These are phyloP conservation scores for Ptilorrhoa leucosticta DNA, from an alignment of 2,113 vertebrate genomes.

Conservation along the genomic window DNA sequence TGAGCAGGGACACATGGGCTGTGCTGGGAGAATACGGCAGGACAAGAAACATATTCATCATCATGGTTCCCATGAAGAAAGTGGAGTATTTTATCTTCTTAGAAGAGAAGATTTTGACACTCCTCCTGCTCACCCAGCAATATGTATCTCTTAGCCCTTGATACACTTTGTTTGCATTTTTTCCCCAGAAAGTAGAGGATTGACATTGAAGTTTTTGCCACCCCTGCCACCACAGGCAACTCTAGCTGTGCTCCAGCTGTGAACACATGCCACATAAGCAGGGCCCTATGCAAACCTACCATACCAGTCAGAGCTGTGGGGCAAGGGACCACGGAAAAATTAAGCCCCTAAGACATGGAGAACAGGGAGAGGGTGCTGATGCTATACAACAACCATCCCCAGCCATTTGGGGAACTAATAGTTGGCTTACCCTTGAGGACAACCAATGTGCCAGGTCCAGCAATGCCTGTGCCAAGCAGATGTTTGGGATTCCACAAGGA, in stretches of 20 bases:
- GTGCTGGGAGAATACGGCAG: neutral
- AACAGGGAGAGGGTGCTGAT: neutral
- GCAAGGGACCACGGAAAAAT: neutral
- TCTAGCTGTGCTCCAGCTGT: neutral
- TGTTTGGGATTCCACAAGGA: slow-evolving; percentile 16
- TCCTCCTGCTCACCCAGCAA: neutral
- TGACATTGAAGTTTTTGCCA: neutral
- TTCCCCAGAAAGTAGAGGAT: neutral
- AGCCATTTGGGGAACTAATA: neutral
- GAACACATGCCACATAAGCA: neutral
- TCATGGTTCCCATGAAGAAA: neutral
- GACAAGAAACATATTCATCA: no score
- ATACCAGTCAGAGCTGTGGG: neutral
- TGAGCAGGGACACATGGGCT: neutral
- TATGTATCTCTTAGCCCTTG: neutral
- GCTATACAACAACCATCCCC: neutral
- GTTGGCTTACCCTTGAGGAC: neutral
- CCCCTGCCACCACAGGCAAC: neutral
- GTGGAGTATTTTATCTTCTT: neutral
- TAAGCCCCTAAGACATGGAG: neutral
- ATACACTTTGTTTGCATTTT: neutral
- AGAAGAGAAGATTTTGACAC: neutral
- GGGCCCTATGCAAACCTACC: neutral
- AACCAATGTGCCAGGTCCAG: neutral
- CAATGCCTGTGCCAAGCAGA: neutral